Conservation (phyloP, 2,797 vertebrate genomes). For the Melanotaenia trifasciata region DNA sequence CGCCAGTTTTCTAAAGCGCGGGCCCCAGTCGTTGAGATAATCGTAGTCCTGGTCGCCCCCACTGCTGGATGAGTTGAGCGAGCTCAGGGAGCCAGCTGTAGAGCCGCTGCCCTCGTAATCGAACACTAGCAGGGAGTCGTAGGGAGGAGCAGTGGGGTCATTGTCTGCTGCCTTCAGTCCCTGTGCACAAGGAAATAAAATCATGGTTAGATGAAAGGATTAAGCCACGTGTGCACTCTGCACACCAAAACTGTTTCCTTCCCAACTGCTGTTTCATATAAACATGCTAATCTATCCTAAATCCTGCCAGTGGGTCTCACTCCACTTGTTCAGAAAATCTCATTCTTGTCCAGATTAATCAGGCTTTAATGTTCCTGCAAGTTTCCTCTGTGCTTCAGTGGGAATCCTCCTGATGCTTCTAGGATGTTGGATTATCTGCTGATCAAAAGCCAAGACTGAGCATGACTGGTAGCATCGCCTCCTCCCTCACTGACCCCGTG, state of each 20-base stretch:
- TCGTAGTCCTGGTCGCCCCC: slow-evolving; percentile 99
- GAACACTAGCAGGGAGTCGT: slow-evolving; percentile 98
- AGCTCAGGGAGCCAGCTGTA: slow-evolving; percentile 96
- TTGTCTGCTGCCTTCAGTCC: slow-evolving; percentile 98
- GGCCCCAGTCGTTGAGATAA: slow-evolving; percentile 99
- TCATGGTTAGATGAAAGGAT: slow-evolving; percentile 52
- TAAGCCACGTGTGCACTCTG: slow-evolving; percentile 39
- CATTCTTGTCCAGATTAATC: slow-evolving; percentile 60
- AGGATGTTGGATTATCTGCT: slow-evolving; percentile 67
- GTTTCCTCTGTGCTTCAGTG: slow-evolving; percentile 41
- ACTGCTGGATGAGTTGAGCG: slow-evolving; percentile 97
- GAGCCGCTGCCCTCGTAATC: slow-evolving; percentile 98
- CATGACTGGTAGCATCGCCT: slow-evolving; percentile 38
- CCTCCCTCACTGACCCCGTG: slow-evolving; percentile 10
- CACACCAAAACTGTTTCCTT: slow-evolving; percentile 15
- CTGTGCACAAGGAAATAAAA: slow-evolving; percentile 74
- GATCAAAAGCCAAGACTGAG: slow-evolving; percentile 66
- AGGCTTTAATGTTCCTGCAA: slow-evolving; percentile 48
- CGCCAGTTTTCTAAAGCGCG: slow-evolving; percentile 98
- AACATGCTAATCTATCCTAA: slow-evolving; percentile 59
- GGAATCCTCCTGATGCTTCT: slow-evolving; percentile 57
- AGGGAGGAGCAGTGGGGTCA: slow-evolving; percentile 95
- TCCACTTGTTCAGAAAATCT: slow-evolving; percentile 62
- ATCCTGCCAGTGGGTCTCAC: slow-evolving; percentile 43
- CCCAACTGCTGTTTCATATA: slow-evolving; percentile 33